phyloP scores from a whole-genome alignment of 2,113 vertebrate species.

The Pagrus major region DNA sequence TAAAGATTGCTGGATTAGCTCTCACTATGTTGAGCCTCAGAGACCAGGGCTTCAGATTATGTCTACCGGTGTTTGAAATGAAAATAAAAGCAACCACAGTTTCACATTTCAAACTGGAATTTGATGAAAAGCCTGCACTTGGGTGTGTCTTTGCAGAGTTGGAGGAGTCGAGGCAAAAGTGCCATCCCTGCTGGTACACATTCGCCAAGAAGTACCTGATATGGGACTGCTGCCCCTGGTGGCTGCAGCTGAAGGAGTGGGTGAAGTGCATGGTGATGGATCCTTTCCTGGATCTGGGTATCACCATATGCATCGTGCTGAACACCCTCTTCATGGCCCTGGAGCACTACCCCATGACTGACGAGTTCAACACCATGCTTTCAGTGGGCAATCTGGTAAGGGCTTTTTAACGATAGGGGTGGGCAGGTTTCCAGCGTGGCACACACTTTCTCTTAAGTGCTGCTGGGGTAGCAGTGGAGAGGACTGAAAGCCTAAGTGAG shows the following conservation, averaged over 20 bases:
- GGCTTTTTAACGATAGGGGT: conserved; percentile 1
- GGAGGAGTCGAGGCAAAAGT: conserved; percentile 94
- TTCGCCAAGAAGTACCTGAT: conserved; percentile 93
- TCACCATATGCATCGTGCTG: conserved; percentile 97
- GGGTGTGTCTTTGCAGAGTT: conserved; percentile 86
- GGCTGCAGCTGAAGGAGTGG: conserved; percentile 92
- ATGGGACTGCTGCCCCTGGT: conserved; percentile 94
- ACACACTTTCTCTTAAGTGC: conserved; percentile 23
- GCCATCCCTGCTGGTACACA: conserved; percentile 92
- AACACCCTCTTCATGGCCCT: conserved; percentile 99
- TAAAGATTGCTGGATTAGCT: neutral
- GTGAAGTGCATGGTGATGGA: conserved; percentile 96
- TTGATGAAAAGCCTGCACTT: neutral
- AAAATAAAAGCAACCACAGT: neutral
- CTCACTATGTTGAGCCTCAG: neutral
- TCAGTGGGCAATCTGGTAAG: conserved; percentile 97
- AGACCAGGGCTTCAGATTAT: neutral
- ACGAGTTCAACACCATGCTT: conserved; percentile 95
- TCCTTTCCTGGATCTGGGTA: conserved; percentile 94
- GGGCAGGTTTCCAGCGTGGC: conserved; percentile 15
- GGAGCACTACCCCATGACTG: conserved; percentile 98
- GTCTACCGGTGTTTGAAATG: conserved; percentile 1
- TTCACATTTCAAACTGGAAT: neutral
- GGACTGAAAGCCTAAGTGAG: conserved; percentile 3
- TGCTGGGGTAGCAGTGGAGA: neutral